phyloP scores from a whole-genome alignment of 2,797 vertebrate genomes.

The Aulostomus chinensis region DNA sequence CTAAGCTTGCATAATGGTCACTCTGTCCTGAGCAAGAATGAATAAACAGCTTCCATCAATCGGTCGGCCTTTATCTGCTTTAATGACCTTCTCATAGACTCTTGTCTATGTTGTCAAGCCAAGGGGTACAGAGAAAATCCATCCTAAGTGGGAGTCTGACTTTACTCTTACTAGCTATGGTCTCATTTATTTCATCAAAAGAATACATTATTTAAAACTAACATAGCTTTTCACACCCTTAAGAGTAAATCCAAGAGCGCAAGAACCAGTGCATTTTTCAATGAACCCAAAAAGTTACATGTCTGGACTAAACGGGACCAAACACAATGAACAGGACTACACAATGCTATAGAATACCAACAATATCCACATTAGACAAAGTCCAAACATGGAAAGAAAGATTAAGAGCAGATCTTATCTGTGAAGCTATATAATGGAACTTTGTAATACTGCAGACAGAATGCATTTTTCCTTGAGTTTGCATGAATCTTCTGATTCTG shows the following conservation, averaged over 20 bases:
- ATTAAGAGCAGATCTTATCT: neutral
- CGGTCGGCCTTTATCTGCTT: slow-evolving; percentile 42
- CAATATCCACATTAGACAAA: neutral
- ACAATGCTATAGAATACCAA: neutral
- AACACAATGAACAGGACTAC: neutral
- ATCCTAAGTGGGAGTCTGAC: slow-evolving; percentile 8
- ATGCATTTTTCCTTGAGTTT: no score
- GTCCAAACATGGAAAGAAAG: neutral
- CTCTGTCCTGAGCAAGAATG: slow-evolving; percentile 40
- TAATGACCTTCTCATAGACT: slow-evolving; percentile 46
- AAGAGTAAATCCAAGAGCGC: no score
- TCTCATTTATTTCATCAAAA: slow-evolving; percentile 2
- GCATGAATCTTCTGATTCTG: no score
- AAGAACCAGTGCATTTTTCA: neutral
- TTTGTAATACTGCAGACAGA: neutral
- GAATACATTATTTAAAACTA: neutral
- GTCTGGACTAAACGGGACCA: neutral
- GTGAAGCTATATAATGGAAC: neutral
- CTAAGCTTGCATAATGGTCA: slow-evolving; percentile 35
- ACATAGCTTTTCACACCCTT: neutral
- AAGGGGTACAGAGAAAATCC: slow-evolving; percentile 15
- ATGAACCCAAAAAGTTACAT: neutral
- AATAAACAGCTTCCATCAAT: slow-evolving; percentile 56
- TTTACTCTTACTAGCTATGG: neutral
- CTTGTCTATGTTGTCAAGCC: slow-evolving; percentile 33